A percentile compares a stretch with the other conserved stretches of the same genome.
These are phyloP conservation scores for Diadema setosum DNA, from an alignment of 35 echinoderm and acorn worm genomes.

Conservation along the genomic window DNA sequence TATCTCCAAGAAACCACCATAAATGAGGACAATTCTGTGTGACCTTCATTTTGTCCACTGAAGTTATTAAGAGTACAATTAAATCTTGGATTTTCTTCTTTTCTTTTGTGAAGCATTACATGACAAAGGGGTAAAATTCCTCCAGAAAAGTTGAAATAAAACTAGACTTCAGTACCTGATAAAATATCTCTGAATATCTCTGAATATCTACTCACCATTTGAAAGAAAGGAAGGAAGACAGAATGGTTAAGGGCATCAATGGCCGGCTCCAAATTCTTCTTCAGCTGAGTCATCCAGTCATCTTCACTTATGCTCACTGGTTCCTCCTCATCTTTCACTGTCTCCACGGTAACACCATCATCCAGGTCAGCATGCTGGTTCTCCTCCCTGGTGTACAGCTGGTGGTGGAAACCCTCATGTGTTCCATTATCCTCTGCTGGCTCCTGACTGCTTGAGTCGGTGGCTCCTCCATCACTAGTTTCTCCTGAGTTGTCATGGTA, in stretches of 20 bases:
- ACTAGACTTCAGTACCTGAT: no score
- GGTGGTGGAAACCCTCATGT: background rate
- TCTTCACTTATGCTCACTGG: background rate
- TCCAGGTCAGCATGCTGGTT: background rate
- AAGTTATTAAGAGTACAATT: no score
- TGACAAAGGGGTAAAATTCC: no score
- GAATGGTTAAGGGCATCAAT: background rate
- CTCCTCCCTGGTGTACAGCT: background rate
- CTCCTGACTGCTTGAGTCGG: background rate
- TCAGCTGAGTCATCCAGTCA: background rate
- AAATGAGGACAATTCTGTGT: no score
- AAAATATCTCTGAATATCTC: no score
- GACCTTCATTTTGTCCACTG: no score
- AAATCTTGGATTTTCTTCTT: no score
- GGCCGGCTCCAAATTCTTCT: background rate
- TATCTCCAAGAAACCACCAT: no score
- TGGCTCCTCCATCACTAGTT: background rate
- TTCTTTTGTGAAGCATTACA: no score
- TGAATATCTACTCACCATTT: background rate
- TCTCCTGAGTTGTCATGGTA: background rate
- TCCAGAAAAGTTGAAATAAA: no score
- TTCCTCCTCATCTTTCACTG: background rate
- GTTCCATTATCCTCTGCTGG: background rate
- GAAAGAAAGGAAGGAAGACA: background rate
- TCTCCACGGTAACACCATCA: background rate